These are phyloP conservation scores for Zaprionus nigranus DNA, from an alignment of 1,140 invertebrate species.

Conservation along the genomic window DNA sequence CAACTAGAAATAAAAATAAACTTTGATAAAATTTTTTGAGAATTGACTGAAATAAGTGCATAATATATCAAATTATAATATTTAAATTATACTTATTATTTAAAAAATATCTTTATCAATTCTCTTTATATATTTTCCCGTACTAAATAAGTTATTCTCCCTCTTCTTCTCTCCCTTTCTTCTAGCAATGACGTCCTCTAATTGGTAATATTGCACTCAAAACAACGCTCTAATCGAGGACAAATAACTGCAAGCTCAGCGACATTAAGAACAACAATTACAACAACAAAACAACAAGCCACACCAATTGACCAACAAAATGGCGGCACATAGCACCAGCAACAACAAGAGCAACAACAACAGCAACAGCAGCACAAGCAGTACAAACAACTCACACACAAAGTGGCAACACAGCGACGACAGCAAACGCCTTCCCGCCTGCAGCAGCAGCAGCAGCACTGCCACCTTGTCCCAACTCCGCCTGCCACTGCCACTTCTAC, in stretches of 20 bases:
- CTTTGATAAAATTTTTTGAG: too few relatives aligned
- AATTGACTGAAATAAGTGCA: too few relatives aligned
- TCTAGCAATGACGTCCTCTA: slow-evolving; percentile 30
- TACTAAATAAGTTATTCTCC: background rate
- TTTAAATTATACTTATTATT: too few relatives aligned
- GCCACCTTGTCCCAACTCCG: background rate
- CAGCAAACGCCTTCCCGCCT: slow-evolving; percentile 13
- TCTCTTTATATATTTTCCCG: too few relatives aligned
- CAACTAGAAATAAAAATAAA: too few relatives aligned
- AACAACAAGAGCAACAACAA: background rate
- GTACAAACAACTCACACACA: slow-evolving; percentile 41
- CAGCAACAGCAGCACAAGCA: slow-evolving; percentile 11
- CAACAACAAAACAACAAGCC: slow-evolving; percentile 3
- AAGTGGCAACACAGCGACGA: slow-evolving; percentile 39
- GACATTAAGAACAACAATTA: slow-evolving; percentile 15
- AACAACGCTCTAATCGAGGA: slow-evolving; percentile 24
- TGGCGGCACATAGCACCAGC: slow-evolving; percentile 21
- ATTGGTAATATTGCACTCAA: slow-evolving; percentile 39
- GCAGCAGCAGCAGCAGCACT: background rate
- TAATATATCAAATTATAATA: too few relatives aligned
- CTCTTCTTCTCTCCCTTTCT: background rate
- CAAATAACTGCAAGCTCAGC: slow-evolving; percentile 39
- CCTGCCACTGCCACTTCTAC: background rate
- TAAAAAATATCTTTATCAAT: too few relatives aligned
- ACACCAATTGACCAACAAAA: slow-evolving; percentile 34